Base-by-base conservation (phyloP, 2,888 invertebrate genomes). In the Nemurella pictetii region DNA sequence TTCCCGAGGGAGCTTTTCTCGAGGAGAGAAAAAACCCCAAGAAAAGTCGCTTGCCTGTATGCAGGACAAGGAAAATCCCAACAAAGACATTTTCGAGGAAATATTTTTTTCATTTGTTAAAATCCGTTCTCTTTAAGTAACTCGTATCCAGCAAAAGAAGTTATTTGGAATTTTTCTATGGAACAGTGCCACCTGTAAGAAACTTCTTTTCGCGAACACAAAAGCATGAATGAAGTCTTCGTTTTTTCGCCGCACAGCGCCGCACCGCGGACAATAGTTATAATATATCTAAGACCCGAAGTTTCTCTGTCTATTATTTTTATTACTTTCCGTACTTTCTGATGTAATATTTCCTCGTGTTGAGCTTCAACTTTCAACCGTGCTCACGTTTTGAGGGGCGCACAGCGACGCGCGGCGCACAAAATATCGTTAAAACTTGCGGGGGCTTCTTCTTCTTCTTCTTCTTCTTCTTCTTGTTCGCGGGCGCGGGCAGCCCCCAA, bases 261-360 rank as follows among this genome's bases (percentile, higher is more conserved):
- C 9, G 26, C 26, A 75, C 25, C 25, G 2, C 80, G 27, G 80
- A 81, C 80, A 81, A 81, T 81, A 36, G 80, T 55, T 75, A 28
- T 30, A 78, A 78, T 28, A 78, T n/a, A 78, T 78, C 29, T 78
- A 26, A 75, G 75, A 1, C 20, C n/a, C 30, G 82, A 55, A 82
- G 55, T 25, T 82, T 72, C 55, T 82, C 82, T 55, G 82, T 82
- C 82, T 55, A 82, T 82, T 82, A 82, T 82, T 82, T 78, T 82
- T 82, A 55, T 82, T 82, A 72, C 82, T 82, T 82, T 82, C 36
- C 80, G 80, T 80, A 80, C 35, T 78, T 74, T 78, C n/a, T 78
- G 75, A 27, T 27, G 30, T 82, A 55, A 82, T 82, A 72, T 82
- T 82, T 29, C 27, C 82, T 72, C 9, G 55, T 82, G 55, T 28